Percentiles rank a stretch among this genome's conserved stretches.
These are phyloP conservation scores for Diplolepis rosae DNA, from an alignment of 2,888 invertebrate genomes.

Conservation along the genomic window DNA sequence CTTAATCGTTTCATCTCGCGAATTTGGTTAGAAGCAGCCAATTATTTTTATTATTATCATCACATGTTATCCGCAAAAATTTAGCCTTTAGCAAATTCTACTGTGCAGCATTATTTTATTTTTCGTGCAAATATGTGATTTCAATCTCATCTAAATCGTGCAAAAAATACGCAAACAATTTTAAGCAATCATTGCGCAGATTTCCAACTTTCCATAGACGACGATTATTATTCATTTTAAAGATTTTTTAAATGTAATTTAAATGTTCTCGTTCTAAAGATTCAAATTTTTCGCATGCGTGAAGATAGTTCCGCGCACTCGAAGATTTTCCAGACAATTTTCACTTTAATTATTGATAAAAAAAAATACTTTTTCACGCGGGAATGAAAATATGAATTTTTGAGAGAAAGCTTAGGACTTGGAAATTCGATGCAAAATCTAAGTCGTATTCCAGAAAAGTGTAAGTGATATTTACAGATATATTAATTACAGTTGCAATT, in stretches of 20 bases:
- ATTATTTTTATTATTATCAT: conserved; percentile 41
- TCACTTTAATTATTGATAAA: too few relatives aligned
- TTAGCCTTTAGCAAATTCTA: neutral
- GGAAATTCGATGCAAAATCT: too few relatives aligned
- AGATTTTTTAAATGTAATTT: too few relatives aligned
- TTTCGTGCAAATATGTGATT: neutral
- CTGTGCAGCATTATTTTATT: neutral
- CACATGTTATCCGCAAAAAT: conserved; percentile 25
- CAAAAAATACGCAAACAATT: conserved; percentile 35
- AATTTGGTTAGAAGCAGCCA: conserved; percentile 48
- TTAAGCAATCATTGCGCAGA: conserved; percentile 38
- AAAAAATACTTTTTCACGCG: too few relatives aligned
- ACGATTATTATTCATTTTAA: neutral
- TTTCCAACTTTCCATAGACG: neutral
- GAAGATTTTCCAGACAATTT: too few relatives aligned
- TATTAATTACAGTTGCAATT: neutral
- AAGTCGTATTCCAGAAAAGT: neutral
- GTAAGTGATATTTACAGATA: neutral
- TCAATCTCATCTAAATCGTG: conserved; percentile 24
- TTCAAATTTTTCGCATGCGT: too few relatives aligned
- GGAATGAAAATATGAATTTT: neutral
- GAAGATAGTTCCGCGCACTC: too few relatives aligned
- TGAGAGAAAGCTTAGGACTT: neutral
- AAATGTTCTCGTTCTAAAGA: too few relatives aligned
- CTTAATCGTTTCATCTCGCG: conserved; percentile 46